These are phyloP conservation scores for Cricetomys ansorgei DNA, from an alignment of 2,113 vertebrate genomes.

Conservation along the genomic window DNA sequence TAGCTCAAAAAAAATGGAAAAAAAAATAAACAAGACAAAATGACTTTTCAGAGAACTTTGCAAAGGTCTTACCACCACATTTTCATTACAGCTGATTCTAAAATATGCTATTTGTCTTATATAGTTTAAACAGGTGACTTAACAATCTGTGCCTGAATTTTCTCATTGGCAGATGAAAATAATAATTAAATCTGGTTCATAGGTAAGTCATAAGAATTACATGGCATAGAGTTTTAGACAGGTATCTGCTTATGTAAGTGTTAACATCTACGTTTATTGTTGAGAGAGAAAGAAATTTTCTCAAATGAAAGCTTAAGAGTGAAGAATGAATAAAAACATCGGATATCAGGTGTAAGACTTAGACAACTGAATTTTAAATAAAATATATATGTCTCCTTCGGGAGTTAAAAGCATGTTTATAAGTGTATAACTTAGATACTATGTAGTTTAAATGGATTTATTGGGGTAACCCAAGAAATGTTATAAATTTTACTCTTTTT, in stretches of 20 bases:
- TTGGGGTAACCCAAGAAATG: conserved; percentile 4
- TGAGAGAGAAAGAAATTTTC: neutral
- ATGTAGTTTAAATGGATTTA: conserved; percentile 25
- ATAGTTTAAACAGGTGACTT: neutral
- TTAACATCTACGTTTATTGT: neutral
- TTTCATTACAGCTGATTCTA: neutral
- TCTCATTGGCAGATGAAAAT: neutral
- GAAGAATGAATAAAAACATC: neutral
- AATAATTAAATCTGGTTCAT: neutral
- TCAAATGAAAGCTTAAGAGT: neutral
- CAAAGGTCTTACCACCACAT: neutral
- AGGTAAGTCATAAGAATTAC: neutral
- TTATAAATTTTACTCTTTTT: conserved; percentile 59
- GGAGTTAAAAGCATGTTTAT: conserved; percentile 41
- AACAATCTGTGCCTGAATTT: neutral
- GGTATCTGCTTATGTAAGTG: neutral
- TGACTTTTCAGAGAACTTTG: neutral
- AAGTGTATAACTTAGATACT: conserved; percentile 7
- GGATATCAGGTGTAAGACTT: neutral
- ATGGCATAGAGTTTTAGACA: neutral
- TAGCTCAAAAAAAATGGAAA: neutral
- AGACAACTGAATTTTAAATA: neutral
- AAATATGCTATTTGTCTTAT: neutral
- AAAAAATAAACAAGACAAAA: neutral
- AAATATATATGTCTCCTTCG: neutral